Percentiles rank a stretch among this genome's conserved stretches.
phyloP scores from a whole-genome alignment of 2,113 vertebrate genomes.

The Scytalopus superciliaris region DNA sequence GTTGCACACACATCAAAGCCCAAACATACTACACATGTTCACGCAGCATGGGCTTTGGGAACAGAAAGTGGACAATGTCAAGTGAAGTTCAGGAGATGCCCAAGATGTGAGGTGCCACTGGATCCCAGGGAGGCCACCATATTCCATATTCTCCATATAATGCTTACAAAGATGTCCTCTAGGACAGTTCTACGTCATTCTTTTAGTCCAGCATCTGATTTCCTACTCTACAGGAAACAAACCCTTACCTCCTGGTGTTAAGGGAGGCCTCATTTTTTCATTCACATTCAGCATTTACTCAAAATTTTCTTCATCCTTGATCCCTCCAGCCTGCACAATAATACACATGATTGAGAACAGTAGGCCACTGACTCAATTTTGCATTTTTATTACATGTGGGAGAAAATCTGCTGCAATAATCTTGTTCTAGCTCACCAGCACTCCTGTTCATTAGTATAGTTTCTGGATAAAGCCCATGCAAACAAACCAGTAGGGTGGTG shows the following conservation, averaged over 20 bases:
- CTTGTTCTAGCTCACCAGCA: not conserved
- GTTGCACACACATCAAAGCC: not conserved
- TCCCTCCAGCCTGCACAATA: not conserved
- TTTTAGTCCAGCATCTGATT: not conserved
- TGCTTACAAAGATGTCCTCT: not conserved
- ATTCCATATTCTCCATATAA: not conserved
- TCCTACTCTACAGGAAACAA: not conserved
- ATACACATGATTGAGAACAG: not conserved
- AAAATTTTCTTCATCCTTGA: not conserved
- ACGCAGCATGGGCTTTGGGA: accelerated
- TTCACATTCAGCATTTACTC: not conserved
- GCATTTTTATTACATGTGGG: not conserved
- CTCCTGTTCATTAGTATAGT: not conserved
- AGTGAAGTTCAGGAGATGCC: not conserved
- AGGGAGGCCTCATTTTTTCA: not conserved
- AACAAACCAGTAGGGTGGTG: not conserved
- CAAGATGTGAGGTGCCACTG: not conserved
- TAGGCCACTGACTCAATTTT: not conserved
- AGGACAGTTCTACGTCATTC: not conserved
- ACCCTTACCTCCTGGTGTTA: not conserved
- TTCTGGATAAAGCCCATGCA: not conserved
- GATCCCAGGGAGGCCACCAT: not conserved
- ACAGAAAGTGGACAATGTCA: not conserved
- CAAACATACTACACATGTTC: not conserved
- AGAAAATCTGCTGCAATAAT: not conserved